phyloP scores from a whole-genome alignment of 2,113 vertebrate species.

The Oncorhynchus gorbuscha region DNA sequence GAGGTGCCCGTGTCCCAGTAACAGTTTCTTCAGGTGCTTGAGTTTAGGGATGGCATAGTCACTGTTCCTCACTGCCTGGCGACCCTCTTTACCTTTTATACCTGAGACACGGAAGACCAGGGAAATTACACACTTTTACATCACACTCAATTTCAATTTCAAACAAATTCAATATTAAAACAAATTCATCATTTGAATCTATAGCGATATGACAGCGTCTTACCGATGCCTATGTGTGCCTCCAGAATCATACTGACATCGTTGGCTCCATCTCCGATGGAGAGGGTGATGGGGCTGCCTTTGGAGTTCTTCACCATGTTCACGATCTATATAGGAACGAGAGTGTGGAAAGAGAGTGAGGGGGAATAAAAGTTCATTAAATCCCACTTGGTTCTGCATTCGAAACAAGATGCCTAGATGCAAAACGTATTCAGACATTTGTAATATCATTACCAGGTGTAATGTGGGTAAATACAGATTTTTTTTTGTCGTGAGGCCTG shows the following conservation, averaged over 20 bases:
- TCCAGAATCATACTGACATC: slow-evolving; percentile 99
- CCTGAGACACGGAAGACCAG: slow-evolving; percentile 67
- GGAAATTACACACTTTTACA: not conserved
- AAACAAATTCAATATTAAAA: not conserved
- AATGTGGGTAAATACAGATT: not conserved
- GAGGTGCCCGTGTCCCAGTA: slow-evolving; percentile 94
- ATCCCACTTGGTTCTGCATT: not conserved
- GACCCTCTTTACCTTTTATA: slow-evolving; percentile 96
- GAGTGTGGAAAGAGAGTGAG: not conserved
- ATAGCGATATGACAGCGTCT: slow-evolving; percentile 41
- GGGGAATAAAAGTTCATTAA: not conserved
- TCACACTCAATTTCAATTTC: not conserved
- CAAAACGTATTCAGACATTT: not conserved
- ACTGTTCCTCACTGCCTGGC: slow-evolving; percentile 95
- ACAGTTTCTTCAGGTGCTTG: slow-evolving; percentile 90
- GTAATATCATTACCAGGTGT: not conserved
- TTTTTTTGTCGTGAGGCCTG: too few relatives aligned
- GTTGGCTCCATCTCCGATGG: slow-evolving; percentile 95
- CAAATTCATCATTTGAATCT: too few relatives aligned
- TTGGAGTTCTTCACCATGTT: slow-evolving; percentile 96
- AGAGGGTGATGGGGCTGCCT: slow-evolving; percentile 90
- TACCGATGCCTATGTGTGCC: slow-evolving; percentile 97
- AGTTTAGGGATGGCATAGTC: slow-evolving; percentile 98
- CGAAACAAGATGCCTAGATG: too few relatives aligned
- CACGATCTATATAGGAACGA: slow-evolving; percentile 80